Evolutionary conservation across 2,797 vertebrate genomes (phyloP).

Genomic region (Pseudochromis fuscus): DNA sequence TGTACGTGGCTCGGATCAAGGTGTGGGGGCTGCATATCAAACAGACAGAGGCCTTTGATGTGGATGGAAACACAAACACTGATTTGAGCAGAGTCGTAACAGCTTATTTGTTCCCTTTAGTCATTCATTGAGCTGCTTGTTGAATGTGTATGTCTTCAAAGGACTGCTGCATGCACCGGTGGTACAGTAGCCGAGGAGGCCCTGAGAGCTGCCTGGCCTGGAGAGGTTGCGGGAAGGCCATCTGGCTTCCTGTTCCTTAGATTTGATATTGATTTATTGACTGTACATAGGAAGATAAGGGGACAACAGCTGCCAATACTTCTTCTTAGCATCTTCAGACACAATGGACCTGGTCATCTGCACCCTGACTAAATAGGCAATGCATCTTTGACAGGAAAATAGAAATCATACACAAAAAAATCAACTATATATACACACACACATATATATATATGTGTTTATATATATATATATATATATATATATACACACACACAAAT

Average conservation of each 20-base stretch:
- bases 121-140: slow-evolving; percentile 86
- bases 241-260: slow-evolving; percentile 87
- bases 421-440: too few species aligned
- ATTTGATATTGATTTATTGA: slow-evolving; percentile 91
- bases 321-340: slow-evolving; percentile 68
- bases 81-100: slow-evolving; percentile 88
- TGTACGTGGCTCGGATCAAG: slow-evolving; percentile 84
- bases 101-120: slow-evolving; percentile 91
- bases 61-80: slow-evolving; percentile 88
- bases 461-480: too few species aligned
- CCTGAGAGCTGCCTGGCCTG: slow-evolving; percentile 75
- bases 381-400: slow-evolving; percentile 36
- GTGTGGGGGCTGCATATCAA: slow-evolving; percentile 89
- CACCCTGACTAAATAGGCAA: slow-evolving; percentile 59
- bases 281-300: slow-evolving; percentile 85
- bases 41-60: slow-evolving; percentile 86
- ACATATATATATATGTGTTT: too few species aligned
- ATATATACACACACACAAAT: too few species aligned
- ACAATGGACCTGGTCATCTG: slow-evolving; percentile 74
- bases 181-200: slow-evolving; percentile 85
- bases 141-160: slow-evolving; percentile 89
- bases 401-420: background rate
- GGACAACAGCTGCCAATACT: slow-evolving; percentile 83
- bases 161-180: slow-evolving; percentile 74
- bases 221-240: slow-evolving; percentile 79